These are phyloP conservation scores for Neodiprion pinetum DNA, from an alignment of 1,140 invertebrate genomes.

Conservation along the genomic window DNA sequence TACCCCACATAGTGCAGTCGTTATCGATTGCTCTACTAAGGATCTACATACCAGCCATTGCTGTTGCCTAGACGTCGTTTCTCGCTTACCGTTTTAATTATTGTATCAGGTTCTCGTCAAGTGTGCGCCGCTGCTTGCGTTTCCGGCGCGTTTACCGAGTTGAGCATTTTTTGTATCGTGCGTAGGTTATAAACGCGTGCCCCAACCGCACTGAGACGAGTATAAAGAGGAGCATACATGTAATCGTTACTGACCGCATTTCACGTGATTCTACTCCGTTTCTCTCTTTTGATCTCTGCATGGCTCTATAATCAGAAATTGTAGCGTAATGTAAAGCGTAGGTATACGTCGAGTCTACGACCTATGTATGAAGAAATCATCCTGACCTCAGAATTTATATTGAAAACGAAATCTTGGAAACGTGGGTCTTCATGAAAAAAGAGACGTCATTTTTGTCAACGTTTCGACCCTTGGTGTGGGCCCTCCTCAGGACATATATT, in stretches of 20 bases:
- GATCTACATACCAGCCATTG: too few relatives aligned
- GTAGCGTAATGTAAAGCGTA: background rate
- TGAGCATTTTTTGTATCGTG: background rate
- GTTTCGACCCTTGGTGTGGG: too few relatives aligned
- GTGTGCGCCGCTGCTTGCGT: background rate
- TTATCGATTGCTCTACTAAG: too few relatives aligned
- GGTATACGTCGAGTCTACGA: background rate
- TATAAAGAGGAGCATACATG: background rate
- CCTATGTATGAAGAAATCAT: too few relatives aligned
- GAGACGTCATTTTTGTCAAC: too few relatives aligned
- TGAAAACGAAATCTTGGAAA: too few relatives aligned
- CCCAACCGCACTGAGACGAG: background rate
- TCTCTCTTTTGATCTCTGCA: background rate
- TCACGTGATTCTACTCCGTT: background rate
- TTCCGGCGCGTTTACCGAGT: background rate
- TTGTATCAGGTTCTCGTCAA: background rate
- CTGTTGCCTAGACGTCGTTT: too few relatives aligned
- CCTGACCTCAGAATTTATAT: too few relatives aligned
- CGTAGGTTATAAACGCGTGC: background rate
- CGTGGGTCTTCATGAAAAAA: too few relatives aligned
- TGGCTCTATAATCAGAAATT: background rate
- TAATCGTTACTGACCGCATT: background rate
- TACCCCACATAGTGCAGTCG: too few relatives aligned
- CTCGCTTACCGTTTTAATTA: background rate
- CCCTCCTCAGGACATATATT: too few relatives aligned